Base-by-base conservation (phyloP, 2,888 invertebrate species). In the Tanypteryx hageni region DNA sequence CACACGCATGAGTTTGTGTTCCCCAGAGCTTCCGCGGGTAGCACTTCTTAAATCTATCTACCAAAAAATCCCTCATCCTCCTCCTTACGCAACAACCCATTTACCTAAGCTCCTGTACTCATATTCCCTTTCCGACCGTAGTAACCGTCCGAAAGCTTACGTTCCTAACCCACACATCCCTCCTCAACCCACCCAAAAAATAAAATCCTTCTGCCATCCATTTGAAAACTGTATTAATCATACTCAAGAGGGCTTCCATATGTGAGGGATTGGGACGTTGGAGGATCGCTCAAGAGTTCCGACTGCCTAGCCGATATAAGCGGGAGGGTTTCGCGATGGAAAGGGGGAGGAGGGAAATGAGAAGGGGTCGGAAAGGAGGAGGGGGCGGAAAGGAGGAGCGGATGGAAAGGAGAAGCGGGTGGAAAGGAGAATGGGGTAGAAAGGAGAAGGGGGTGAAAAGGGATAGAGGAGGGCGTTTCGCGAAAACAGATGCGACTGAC, bases 201-300 rank as follows among this genome's bases (percentile, higher is more conserved):
- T 1, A 76, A 76, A 76, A 76, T 1, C 13, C 27, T 13, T 76
- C 18, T n/a, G 76, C 76, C 76, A 44, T 27, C n/a, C 10, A 76
- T 76, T 76, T 76, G 76, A 27, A 22, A 76, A 76, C 22, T 76
- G 11, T 76, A 76, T 76, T 76, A 76, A 76, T 76, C 76, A 76
- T 76, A 13, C 76, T 76, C 76, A 22, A 22, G 13, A 5, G 76
- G 3, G 76, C 76, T 76, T n/a, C 76, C 76, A 76, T 22, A 22
- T 76, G 76, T 76, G 9, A n/a, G 44, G 44, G 44, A 44, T 44
- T 44, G 44, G 44, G 44, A 1, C 3, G 44, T 44, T 3, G 44
- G 44, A 3, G 5, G 64, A 14, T 64, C 13, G 64, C 8, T 5
- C 7, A n/a, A 14, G n/a, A 64, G 16, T 0, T 14, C 14, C 22